Conservation (phyloP, 2,113 vertebrate genomes). For the Eulemur rufifrons region DNA sequence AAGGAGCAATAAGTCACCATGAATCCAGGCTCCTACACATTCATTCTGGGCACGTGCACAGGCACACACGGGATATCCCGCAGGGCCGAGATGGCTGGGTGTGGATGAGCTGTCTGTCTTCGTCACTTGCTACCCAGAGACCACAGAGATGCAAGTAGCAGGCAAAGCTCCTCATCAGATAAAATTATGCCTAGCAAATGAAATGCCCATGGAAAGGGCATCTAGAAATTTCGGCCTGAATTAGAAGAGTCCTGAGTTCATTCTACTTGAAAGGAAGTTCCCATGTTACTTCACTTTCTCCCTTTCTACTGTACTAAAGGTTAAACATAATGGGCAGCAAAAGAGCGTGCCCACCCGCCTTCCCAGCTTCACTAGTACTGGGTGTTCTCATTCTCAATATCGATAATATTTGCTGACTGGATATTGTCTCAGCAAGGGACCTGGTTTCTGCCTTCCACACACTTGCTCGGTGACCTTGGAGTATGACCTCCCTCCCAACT, state of each 20-base stretch:
- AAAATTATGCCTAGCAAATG: neutral
- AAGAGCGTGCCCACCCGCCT: neutral
- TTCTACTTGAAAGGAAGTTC: neutral
- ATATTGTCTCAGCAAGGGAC: too few species aligned
- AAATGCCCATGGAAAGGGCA: neutral
- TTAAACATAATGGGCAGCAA: neutral
- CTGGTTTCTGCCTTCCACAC: neutral
- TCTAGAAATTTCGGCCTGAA: neutral
- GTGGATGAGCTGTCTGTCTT: accelerated
- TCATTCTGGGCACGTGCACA: neutral
- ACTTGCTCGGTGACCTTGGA: neutral
- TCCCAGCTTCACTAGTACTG: neutral
- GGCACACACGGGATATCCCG: neutral
- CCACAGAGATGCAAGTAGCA: accelerated
- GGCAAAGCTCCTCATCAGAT: neutral
- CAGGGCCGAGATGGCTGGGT: neutral
- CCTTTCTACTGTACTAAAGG: neutral
- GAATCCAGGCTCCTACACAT: neutral
- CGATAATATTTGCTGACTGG: neutral
- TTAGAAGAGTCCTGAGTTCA: too few species aligned
- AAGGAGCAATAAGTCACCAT: neutral
- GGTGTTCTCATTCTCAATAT: neutral
- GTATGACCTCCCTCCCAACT: too few species aligned
- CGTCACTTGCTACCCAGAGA: neutral
- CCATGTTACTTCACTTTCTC: neutral